phyloP scores from a whole-genome alignment of 2,888 invertebrate genomes.

The Plemyria rubiginata region DNA sequence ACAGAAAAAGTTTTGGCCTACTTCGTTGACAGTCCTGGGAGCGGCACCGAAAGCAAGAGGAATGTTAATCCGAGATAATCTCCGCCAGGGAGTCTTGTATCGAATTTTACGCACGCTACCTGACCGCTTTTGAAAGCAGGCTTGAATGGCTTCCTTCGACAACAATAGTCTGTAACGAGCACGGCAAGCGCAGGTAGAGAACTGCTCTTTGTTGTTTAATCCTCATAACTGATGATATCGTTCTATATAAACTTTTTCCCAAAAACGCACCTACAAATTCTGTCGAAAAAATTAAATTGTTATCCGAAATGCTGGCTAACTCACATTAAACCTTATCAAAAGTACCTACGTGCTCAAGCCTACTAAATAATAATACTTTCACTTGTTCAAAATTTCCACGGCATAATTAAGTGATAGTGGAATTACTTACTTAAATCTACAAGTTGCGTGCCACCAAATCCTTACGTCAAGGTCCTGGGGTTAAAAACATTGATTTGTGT shows the following conservation, averaged over 20 bases:
- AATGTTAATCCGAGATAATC: slow-evolving; percentile 83
- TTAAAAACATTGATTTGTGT: slow-evolving; percentile 58
- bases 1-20: slow-evolving; percentile 65
- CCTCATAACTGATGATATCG: slow-evolving; percentile 39
- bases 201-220: slow-evolving; percentile 55
- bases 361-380: slow-evolving; percentile 29
- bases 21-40: slow-evolving; percentile 57
- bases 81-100: slow-evolving; percentile 65
- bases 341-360: slow-evolving; percentile 18
- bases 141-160: slow-evolving; percentile 74
- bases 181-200: slow-evolving; percentile 68
- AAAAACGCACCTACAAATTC: slow-evolving; percentile 16
- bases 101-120: slow-evolving; percentile 81
- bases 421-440: slow-evolving; percentile 20
- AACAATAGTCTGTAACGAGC: slow-evolving; percentile 65
- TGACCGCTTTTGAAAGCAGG: slow-evolving; percentile 70
- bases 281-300: slow-evolving; percentile 1
- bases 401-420: slow-evolving; percentile 32
- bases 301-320: slow-evolving; percentile 8
- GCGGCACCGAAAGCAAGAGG: slow-evolving; percentile 58
- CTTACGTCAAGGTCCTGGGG: slow-evolving; percentile 55
- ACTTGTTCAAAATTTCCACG: slow-evolving; percentile 24
- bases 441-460: slow-evolving; percentile 57
- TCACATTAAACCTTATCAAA: slow-evolving; percentile 17
- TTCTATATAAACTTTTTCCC: slow-evolving; percentile 30